Percentiles rank a stretch among this genome's conserved stretches.
Conservation (phyloP, 2,797 vertebrate species). For the Percopsis omiscomaycus region DNA sequence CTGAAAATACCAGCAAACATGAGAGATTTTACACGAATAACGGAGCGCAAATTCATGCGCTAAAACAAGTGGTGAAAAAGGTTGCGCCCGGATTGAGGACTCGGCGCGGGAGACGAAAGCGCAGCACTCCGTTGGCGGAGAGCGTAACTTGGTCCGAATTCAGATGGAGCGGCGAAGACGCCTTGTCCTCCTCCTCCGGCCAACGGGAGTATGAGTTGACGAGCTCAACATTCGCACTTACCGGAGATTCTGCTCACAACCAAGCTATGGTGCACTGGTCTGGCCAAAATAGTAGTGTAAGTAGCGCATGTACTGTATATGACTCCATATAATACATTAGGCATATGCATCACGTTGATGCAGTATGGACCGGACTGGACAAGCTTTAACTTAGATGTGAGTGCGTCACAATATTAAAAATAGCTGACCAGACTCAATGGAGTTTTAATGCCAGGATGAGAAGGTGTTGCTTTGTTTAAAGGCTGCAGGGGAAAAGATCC, state of each 20-base stretch:
- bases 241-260: constrained; percentile 90
- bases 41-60: constrained; percentile 10
- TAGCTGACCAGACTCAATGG: no score
- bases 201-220: constrained; percentile 78
- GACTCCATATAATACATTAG: no score
- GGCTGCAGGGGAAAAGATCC: no score
- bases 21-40: constrained; percentile 14
- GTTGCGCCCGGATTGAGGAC: constrained; percentile 15
- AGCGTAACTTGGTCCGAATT: constrained; percentile 68
- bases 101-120: constrained; percentile 39
- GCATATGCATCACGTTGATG: no score
- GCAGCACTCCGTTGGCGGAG: constrained; percentile 24
- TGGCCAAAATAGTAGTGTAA: constrained; percentile 91
- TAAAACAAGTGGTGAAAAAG: constrained; percentile 13
- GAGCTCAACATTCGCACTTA: constrained; percentile 85
- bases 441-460: no score
- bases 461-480: no score
- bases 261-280: constrained; percentile 96
- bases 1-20: constrained; percentile 16
- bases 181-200: constrained; percentile 62
- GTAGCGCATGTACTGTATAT: constrained; percentile 50
- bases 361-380: no score
- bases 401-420: no score
- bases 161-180: constrained; percentile 62
- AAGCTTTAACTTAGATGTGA: no score